Conservation (phyloP, 2,113 vertebrate genomes). For the Paralichthys olivaceus region DNA sequence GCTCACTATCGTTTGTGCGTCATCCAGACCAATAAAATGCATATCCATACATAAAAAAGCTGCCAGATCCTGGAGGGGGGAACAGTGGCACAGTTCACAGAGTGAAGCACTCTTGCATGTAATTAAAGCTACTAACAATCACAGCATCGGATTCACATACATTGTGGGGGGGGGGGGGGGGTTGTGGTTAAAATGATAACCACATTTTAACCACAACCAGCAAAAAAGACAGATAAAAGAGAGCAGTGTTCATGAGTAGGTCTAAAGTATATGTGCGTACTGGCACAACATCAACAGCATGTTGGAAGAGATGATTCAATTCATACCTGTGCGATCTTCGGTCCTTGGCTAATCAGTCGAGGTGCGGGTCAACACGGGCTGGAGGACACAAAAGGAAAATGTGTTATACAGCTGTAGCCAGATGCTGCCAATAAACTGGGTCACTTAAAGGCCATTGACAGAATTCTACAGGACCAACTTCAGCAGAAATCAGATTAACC, state of each 20-base stretch:
- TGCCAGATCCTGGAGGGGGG: conserved; percentile 46
- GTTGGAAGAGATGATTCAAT: conserved; percentile 8
- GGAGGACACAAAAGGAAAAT: conserved; percentile 58
- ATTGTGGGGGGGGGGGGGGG: not conserved
- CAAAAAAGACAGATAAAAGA: not conserved
- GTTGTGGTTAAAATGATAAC: conserved; percentile 24
- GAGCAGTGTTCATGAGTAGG: not conserved
- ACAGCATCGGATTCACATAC: conserved; percentile 40
- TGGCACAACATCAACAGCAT: conserved; percentile 1
- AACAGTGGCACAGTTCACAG: conserved; percentile 15
- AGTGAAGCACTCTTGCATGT: conserved; percentile 46
- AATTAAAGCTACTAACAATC: conserved; percentile 63
- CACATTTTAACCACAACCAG: conserved; percentile 26
- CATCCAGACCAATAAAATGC: conserved; percentile 64
- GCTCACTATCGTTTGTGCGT: conserved; percentile 47
- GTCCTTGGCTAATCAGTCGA: conserved; percentile 36
- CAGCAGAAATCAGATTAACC: not conserved
- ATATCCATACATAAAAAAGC: conserved; percentile 61
- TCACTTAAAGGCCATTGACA: conserved; percentile 29
- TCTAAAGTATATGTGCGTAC: not conserved
- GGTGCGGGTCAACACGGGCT: conserved; percentile 36
- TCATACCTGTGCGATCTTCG: conserved; percentile 53
- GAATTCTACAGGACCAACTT: conserved; percentile 13
- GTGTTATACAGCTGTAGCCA: conserved; percentile 54
- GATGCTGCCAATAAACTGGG: conserved; percentile 35